Evolutionary conservation across 2,888 invertebrate genomes (phyloP).

Genomic region (Synanthedon tipuliformis): DNA sequence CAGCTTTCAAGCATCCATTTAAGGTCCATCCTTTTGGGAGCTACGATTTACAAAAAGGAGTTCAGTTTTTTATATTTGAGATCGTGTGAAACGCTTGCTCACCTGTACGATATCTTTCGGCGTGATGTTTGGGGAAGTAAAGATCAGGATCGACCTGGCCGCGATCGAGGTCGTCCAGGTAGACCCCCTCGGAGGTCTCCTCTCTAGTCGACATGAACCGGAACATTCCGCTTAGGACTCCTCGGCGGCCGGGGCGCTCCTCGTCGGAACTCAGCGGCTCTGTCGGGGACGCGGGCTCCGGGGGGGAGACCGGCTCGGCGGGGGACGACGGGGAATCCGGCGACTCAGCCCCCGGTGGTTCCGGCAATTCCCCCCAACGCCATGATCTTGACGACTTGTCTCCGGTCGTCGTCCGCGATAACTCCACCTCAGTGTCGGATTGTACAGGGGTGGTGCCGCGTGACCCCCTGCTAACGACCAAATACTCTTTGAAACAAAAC

Average conservation of each 20-base stretch:
- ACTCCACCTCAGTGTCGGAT: conserved; percentile 94
- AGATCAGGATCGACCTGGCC: conserved; percentile 94
- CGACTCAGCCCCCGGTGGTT: conserved; percentile 40
- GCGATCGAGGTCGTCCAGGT: conserved; percentile 90
- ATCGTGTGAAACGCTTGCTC: conserved; percentile 8
- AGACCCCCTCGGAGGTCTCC: conserved; percentile 81
- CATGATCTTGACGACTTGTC: conserved; percentile 78
- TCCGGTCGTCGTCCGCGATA: conserved; percentile 56
- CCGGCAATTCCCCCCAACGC: conserved; percentile 92
- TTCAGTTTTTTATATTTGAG: too few relatives aligned
- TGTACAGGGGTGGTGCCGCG: conserved; percentile 88
- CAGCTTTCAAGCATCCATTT: too few relatives aligned
- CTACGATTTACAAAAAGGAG: too few relatives aligned
- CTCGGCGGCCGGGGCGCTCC: conserved; percentile 60
- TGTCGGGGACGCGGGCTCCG: conserved; percentile 39
- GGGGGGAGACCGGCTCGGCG: conserved; percentile 31
- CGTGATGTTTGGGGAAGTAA: conserved; percentile 85
- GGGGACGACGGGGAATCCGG: conserved; percentile 22
- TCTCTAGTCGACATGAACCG: conserved; percentile 80
- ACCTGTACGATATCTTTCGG: conserved; percentile 55
- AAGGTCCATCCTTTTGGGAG: too few relatives aligned
- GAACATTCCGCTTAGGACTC: conserved; percentile 92
- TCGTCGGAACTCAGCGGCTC: conserved; percentile 65
- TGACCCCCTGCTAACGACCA: conserved; percentile 48
- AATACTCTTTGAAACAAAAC: not conserved